Evolutionary conservation across 2,888 invertebrate genomes (phyloP).

Genomic region (Sympetrum striolatum): DNA sequence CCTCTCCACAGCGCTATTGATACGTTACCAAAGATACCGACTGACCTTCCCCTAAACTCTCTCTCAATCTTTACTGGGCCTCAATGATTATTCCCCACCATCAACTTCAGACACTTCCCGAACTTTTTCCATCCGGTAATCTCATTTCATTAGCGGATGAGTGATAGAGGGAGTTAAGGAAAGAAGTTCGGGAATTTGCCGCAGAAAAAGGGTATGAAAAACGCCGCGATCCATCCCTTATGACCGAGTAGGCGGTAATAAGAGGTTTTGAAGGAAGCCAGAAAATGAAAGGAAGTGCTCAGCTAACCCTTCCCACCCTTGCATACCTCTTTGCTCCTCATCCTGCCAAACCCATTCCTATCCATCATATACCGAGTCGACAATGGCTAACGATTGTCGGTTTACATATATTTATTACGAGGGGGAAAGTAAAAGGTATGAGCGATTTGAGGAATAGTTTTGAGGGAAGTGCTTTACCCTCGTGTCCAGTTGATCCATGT

Average conservation of each 20-base stretch:
- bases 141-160: slow-evolving; percentile 38
- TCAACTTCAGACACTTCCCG: neutral
- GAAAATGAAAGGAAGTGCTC: neutral
- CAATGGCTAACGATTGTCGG: neutral
- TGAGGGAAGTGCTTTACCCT: neutral
- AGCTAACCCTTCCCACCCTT: neutral
- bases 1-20: neutral
- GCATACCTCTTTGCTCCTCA: neutral
- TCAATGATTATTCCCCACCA: slow-evolving; percentile 13
- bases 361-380: neutral
- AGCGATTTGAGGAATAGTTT: neutral
- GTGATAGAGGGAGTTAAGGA: neutral
- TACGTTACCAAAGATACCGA: no score
- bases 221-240: neutral
- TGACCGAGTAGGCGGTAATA: slow-evolving; percentile 34
- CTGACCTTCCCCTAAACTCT: neutral
- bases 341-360: neutral
- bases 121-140: slow-evolving; percentile 27
- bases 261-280: slow-evolving; percentile 22
- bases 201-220: neutral
- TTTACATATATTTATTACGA: neutral
- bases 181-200: neutral
- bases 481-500: neutral
- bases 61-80: neutral
- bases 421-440: neutral